Evolutionary conservation across 2,888 invertebrate species (phyloP), one percentile per base, ranked within the genome.

Genomic region (Parasteatoda lunata): DNA sequence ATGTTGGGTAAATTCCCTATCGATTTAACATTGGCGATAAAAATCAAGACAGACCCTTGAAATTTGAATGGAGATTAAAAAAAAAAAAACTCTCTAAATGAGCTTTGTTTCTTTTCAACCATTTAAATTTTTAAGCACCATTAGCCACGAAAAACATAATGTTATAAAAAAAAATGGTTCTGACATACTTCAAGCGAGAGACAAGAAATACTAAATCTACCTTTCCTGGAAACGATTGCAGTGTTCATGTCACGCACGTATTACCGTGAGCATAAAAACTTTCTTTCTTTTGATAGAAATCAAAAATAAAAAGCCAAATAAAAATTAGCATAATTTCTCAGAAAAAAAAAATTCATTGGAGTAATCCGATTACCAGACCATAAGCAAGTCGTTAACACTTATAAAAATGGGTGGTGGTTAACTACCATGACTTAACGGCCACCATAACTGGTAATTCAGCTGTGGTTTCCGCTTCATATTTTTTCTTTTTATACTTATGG

Each of bases 361-460:
- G 4, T 81, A 81, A 81, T 81, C 81, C 75, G 81, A 75, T 80
- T 80, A 73, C 52, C 9, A 15, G 30, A 45, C 66, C 72, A 30
- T 68, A 68, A 75, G 68, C 75, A 59, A 47, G 59, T 75, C 81
- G 75, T 81, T 81, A 81, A 81, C 75, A 69, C 81, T 7, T 48
- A 68, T 52, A 81, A 68, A 51, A 81, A 8, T 8, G 52, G 52
- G 30, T 4, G 49, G 71, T 48, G 52, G 49, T 72, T 54, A 80
- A 72, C 80, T 30, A 66, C 80, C 80, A 54, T 75, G 69, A 81
- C 75, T 81, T 81, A 81, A 75, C 81, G 81, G 81, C 75, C 52
- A 45, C 69, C 81, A 69, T 59, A 75, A 75, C 81, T 15, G 76
- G 78, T 77, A 51, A 51, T 69, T 51, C 52, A 49, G 72, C 69